Evolutionary conservation across 2,888 invertebrate genomes (phyloP).

Genomic region (Plagiodera versicolora): DNA sequence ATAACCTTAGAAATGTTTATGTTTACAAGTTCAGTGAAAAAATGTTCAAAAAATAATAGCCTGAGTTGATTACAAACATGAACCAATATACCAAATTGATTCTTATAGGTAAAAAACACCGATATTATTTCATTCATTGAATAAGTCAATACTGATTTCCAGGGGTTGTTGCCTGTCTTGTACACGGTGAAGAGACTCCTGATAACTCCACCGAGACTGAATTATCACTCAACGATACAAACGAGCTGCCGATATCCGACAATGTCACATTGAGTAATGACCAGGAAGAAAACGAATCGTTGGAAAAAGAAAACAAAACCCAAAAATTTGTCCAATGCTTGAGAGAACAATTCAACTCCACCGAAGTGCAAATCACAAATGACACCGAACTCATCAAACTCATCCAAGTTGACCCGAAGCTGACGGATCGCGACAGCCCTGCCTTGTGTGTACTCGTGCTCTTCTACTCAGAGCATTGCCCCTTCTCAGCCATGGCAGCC

Average conservation of each 20-base stretch:
- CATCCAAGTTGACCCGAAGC: slow-evolving; percentile 61
- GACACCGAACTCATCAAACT: slow-evolving; percentile 69
- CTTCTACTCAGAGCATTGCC: slow-evolving; percentile 88
- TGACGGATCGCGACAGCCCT: slow-evolving; percentile 64
- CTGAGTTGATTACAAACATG: too few relatives aligned
- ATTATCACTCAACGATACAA: neutral
- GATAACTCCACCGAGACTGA: neutral
- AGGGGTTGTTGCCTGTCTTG: neutral
- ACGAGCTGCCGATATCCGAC: neutral
- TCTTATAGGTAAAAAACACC: neutral
- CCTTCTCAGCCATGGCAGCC: slow-evolving; percentile 87
- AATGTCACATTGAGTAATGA: neutral
- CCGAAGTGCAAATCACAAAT: slow-evolving; percentile 68
- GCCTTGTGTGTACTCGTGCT: slow-evolving; percentile 77
- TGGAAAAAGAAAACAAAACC: slow-evolving; percentile 32
- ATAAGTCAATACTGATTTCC: neutral
- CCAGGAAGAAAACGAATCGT: neutral
- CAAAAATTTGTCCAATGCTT: slow-evolving; percentile 49
- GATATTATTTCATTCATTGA: too few relatives aligned
- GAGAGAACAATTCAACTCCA: slow-evolving; percentile 42
- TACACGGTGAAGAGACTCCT: neutral
- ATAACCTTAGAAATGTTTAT: too few relatives aligned
- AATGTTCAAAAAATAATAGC: too few relatives aligned
- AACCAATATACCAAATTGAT: neutral
- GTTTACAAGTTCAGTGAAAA: too few relatives aligned